Evolutionary conservation across 2,888 invertebrate genomes (phyloP), one percentile per base, ranked within the genome.

Genomic region (Fragum sueziense): DNA sequence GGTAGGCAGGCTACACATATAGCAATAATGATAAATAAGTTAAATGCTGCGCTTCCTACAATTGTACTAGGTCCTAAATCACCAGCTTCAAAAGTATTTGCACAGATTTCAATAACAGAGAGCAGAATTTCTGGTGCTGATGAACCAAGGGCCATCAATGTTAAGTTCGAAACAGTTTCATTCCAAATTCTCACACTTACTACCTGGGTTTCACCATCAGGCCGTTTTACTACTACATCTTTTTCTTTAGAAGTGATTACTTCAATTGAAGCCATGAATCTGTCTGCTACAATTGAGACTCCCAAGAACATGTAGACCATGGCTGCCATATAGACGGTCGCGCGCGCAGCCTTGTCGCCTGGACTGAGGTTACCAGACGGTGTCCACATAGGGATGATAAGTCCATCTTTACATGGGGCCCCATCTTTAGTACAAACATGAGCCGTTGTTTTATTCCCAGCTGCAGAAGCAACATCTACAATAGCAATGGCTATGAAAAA

Each of bases 241-340:
- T 97, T 97, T 93, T 99, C 99, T 93, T 98, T 96, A 0, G 99
- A 98, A 71, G 99, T 99, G 93, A 99, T 99, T 87, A 98, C 98
- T 95, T 99, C 99, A 93, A 99, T 99, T 90, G 99, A 97, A 57
- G 98, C 98, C 99, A 99, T 99, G 94, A 99, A 99, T 79, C 99
- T 96, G 93, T 99, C 99, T 87, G 99, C 98, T 86, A 99, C 97
- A 93, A 99, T 99, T 88, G 99, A 99, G 62, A 99, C 99, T 75
- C 99, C 99, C 92, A 99, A 97, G 94, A 99, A 99, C 93, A 99
- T 95, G 93, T 99, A 99, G 90, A 97, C 94, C 93, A 99, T 95
- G 65, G 95, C 94, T 70, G 97, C 88, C 94, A 99, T 98, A 94
- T 99, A 99, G 81, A 97, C 96, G 83, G 96, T 90, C 59, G 99